Evolutionary conservation across 2,113 vertebrate genomes (phyloP), one percentile per base, ranked within the genome.

Genomic region (Lipophrys pholis): DNA sequence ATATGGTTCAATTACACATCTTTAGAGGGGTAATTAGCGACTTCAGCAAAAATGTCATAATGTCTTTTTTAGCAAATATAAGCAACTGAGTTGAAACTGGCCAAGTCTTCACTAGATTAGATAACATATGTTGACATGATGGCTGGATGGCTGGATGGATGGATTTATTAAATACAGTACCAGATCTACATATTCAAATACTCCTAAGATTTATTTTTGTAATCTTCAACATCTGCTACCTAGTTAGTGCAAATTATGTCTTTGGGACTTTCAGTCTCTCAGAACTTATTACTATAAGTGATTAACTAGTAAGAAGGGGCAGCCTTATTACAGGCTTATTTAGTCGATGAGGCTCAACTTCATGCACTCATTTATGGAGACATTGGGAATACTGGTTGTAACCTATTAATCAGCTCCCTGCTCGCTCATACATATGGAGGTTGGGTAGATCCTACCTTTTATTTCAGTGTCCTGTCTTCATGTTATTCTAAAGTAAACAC

Each of bases 331-430:
- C 39, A 58, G 66, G 55, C 21, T 56, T 58, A 80, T 70, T 75
- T 48, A 76, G 60, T 58, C 6, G 6, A 78, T 70, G 59, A 68
- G 60, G 54, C 59, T 78, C 57, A 82, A 65, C 80, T 78, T 81
- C 11, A 71, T 69, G 61, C 63, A 52, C 57, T 73, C 55, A 69
- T 53, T 69, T 69, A 54, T 11, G 0, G 36, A 80, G 42, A 48
- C 70, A 74, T 61, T 64, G 54, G 63, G 78, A 46, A 81, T n/a
- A 78, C 63, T 73, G 80, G 71, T 81, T 84, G 85, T 76, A 79
- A 81, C 59, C 43, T 70, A 78, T 78, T 87, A 70, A 85, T 81
- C 67, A 41, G 53, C 48, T 60, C 8, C 0, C 46, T 43, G 53
- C 49, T 69, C 30, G 57, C 50, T 68, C 73, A 79, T 80, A 61